These are phyloP conservation scores for Eueremaeus valkanovi DNA, from an alignment of 2,888 invertebrate species.

Conservation along the genomic window DNA sequence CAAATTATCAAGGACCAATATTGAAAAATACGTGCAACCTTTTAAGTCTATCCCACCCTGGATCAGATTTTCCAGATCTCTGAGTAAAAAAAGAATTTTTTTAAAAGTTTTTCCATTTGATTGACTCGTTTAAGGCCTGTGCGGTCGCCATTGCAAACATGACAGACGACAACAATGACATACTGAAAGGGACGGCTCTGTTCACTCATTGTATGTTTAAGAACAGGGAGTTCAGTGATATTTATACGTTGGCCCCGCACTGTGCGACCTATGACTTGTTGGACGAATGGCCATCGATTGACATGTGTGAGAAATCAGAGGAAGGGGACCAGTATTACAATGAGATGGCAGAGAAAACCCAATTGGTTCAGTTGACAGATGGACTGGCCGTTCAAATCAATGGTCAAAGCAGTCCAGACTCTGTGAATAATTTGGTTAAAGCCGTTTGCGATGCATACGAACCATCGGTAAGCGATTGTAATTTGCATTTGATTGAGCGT, in stretches of 20 bases:
- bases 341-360: not conserved
- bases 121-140: not conserved
- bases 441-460: slow-evolving; percentile 16
- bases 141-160: not conserved
- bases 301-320: not conserved
- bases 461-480: slow-evolving; percentile 4
- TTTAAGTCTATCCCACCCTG: no score
- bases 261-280: not conserved
- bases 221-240: slow-evolving; percentile 23
- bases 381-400: slow-evolving; percentile 33
- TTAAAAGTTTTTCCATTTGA: not conserved
- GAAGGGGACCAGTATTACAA: not conserved
- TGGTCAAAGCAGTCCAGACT: not conserved
- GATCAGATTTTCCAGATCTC: no score
- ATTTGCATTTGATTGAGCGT: no score
- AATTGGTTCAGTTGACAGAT: not conserved
- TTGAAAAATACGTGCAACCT: no score
- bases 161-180: no score
- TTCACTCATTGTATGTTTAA: slow-evolving; percentile 38
- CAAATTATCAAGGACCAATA: no score
- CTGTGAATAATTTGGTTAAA: not conserved
- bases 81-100: no score
- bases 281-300: slow-evolving; percentile 28
- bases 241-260: slow-evolving; percentile 22
- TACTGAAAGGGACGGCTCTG: not conserved